Evolutionary conservation across 1,140 invertebrate species (phyloP), one percentile per base, ranked within the genome.

Genomic region (Macrobrachium rosenbergii): DNA sequence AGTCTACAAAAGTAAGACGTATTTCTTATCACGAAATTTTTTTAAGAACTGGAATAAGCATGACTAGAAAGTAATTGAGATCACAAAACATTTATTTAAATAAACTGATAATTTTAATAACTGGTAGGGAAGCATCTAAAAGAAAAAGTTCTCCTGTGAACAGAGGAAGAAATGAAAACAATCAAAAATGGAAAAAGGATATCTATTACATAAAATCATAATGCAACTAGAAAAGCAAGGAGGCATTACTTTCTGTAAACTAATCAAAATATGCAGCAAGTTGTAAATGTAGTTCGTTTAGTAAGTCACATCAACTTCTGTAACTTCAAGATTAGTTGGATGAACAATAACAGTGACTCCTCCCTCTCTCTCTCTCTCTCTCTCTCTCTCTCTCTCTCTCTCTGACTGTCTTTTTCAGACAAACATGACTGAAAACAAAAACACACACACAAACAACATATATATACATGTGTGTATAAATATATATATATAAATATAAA

Each of bases 401-500:
- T 75, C 73, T 37, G 7, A 75, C 23, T 19, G 16, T 75, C 58
- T 28, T 52, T 45, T 43, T 75, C 17, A 58, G 23, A 77, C 21
- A 19, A 37, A 73, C 17, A 37, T 14, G 2, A 0, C 1, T 8
- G 28, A 14, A 37, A 5, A 73, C 17, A 11, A 14, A 73, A 14
- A 73, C 43, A 28, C 43, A 37, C 43, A 73, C 43, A 37, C 3
- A 37, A 2, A 37, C 28, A 2, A 73, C 14, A 73, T 73, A 37
- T 37, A 73, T 28, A 23, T 23, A 73, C 28, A 73, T 73, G 28
- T 73, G 8, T 73, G 28, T 73, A 73, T 73, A 28, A 45, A 73
- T 73, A 73, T 73, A 73, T 23, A 73, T 73, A 73, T 73, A 73
- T 73, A 28, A 45, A 73, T 73, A 73, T 73, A 28, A 45, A 73